Evolutionary conservation across 2,113 vertebrate genomes (phyloP).

Genomic region (Anas platyrhynchos): DNA sequence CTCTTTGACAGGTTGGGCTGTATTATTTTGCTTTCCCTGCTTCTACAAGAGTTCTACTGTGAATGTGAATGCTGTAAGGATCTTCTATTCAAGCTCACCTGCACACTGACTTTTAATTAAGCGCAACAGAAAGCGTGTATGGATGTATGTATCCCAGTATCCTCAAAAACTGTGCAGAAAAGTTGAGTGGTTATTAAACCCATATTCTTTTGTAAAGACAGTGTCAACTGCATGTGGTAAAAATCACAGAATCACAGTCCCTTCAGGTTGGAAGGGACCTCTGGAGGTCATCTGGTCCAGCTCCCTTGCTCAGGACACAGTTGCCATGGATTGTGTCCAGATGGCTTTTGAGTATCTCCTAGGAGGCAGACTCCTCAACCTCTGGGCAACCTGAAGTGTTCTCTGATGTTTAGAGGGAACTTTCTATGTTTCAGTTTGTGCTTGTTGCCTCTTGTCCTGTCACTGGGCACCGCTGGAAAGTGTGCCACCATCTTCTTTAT

Average conservation of each 20-base stretch:
- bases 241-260: neutral
- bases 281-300: neutral
- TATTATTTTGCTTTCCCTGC: neutral
- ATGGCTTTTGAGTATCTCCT: neutral
- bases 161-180: neutral
- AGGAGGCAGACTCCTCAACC: neutral
- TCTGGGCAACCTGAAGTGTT: neutral
- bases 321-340: neutral
- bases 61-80: neutral
- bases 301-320: neutral
- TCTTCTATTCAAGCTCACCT: neutral
- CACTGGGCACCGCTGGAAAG: neutral
- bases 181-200: neutral
- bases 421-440: neutral
- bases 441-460: neutral
- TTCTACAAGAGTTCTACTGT: neutral
- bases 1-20: neutral
- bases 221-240: neutral
- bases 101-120: neutral
- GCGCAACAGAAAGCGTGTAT: neutral
- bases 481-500: neutral
- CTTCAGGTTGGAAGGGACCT: neutral
- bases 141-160: neutral
- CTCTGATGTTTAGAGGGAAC: neutral
- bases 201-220: neutral